Evolutionary conservation across 2,888 invertebrate species (phyloP).

Genomic region (Troides oblongomaculatus): DNA sequence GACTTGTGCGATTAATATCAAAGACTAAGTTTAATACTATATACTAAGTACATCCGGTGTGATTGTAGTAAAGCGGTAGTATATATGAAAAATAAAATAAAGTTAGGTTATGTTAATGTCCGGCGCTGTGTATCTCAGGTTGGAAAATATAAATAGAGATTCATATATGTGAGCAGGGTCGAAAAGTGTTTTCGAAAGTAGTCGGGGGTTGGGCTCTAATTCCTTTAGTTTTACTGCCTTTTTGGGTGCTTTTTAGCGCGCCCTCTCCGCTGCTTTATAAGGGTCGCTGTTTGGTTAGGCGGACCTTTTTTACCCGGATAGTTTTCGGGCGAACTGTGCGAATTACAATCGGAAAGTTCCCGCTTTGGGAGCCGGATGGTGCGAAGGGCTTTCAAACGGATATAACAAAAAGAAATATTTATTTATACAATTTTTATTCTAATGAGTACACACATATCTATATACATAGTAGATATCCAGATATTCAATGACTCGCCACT

Average conservation of each 20-base stretch:
- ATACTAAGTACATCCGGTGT: too few species aligned
- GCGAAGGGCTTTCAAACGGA: constrained; percentile 15
- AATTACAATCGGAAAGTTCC: constrained; percentile 63
- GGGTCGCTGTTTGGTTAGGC: constrained; percentile 78
- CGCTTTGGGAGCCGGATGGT: constrained; percentile 39
- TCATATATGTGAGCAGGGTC: constrained; percentile 71
- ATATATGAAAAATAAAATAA: too few species aligned
- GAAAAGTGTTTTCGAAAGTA: constrained; percentile 79
- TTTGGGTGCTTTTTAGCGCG: constrained; percentile 73
- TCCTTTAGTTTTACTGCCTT: constrained; percentile 80
- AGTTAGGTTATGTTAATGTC: constrained; percentile 31
- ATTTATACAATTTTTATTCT: too few species aligned
- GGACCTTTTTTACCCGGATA: constrained; percentile 76
- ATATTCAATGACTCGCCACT: too few species aligned
- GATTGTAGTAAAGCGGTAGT: too few species aligned
- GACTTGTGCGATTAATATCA: too few species aligned
- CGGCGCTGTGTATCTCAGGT: constrained; percentile 48
- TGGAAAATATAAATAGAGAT: constrained; percentile 78
- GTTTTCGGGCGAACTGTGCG: constrained; percentile 66
- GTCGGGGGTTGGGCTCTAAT: constrained; percentile 68
- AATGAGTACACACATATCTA: too few species aligned
- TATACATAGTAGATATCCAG: too few species aligned
- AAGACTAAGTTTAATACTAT: too few species aligned
- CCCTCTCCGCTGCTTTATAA: constrained; percentile 66
- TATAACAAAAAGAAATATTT: too few species aligned